Evolutionary conservation across 2,797 vertebrate species (phyloP).

Genomic region (Schizopygopsis malacanthus): DNA sequence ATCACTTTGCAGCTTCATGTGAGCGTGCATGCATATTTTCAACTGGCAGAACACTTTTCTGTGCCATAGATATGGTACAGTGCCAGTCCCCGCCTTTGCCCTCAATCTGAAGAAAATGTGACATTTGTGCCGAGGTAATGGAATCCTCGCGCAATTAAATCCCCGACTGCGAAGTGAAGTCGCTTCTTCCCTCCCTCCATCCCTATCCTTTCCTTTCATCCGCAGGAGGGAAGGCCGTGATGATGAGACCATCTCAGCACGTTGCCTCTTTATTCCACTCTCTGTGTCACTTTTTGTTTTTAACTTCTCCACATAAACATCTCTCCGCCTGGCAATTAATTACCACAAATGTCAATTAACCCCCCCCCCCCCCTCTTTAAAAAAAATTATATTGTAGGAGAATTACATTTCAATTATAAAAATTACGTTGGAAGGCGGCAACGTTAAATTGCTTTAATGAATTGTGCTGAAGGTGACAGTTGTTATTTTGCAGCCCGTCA

Average conservation of each 20-base stretch:
- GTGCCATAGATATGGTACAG: constrained; percentile 83
- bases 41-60: constrained; percentile 79
- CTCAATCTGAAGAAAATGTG: constrained; percentile 93
- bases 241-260: constrained; percentile 85
- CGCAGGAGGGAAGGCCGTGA: constrained; percentile 72
- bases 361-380: constrained; percentile 65
- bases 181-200: constrained; percentile 68
- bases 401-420: constrained; percentile 90
- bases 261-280: constrained; percentile 77
- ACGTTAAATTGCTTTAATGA: constrained; percentile 83
- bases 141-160: constrained; percentile 91
- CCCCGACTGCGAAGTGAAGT: constrained; percentile 86
- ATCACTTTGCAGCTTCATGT: not conserved
- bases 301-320: constrained; percentile 77
- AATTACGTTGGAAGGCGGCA: constrained; percentile 79
- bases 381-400: constrained; percentile 76
- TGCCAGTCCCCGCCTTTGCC: constrained; percentile 85
- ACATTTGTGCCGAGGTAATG: constrained; percentile 94
- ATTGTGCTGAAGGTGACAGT: constrained; percentile 86
- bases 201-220: constrained; percentile 69
- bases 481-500: constrained; percentile 71
- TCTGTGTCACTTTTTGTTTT: constrained; percentile 85
- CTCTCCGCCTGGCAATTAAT: constrained; percentile 85
- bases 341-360: constrained; percentile 88
- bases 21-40: constrained; percentile 8